Evolutionary conservation across 2,797 vertebrate species (phyloP).

Genomic region (Silurus aristotelis): DNA sequence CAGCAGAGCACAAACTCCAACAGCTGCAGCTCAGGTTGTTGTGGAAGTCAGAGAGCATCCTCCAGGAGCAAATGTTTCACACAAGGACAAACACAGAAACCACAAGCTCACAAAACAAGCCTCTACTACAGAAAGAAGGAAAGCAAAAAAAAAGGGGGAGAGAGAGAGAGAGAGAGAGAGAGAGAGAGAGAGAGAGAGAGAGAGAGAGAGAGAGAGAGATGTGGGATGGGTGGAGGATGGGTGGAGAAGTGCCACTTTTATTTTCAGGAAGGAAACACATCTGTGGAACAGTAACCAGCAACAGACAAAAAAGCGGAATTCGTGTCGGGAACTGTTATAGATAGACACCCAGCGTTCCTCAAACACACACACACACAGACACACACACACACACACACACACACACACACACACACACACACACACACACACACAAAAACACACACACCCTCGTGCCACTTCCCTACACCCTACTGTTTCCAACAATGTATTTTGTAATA

Average conservation of each 20-base stretch:
- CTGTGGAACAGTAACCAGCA: constrained; percentile 61
- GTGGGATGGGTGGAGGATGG: neutral
- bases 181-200: constrained; percentile 31
- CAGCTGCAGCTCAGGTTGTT: neutral
- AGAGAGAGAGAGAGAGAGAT: constrained; percentile 29
- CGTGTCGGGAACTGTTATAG: constrained; percentile 54
- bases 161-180: constrained; percentile 16
- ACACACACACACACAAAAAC: neutral
- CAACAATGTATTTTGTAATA: neutral
- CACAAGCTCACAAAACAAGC: constrained; percentile 1
- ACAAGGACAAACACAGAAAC: constrained; percentile 27
- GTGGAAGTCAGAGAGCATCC: neutral
- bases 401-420: neutral
- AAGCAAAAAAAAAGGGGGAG: constrained; percentile 14
- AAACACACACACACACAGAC: constrained; percentile 35
- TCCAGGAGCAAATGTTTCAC: neutral
- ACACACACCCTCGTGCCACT: neutral
- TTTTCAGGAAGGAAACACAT: constrained; percentile 65
- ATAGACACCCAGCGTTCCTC: constrained; percentile 48
- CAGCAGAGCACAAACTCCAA: neutral
- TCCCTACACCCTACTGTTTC: constrained; percentile 21
- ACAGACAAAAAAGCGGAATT: constrained; percentile 59
- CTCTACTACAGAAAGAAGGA: constrained; percentile 5
- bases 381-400: constrained; percentile 17
- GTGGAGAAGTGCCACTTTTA: constrained; percentile 58